Base-by-base conservation (phyloP, 2,797 vertebrate species). In the Tokudaia tokunoshimensis region DNA sequence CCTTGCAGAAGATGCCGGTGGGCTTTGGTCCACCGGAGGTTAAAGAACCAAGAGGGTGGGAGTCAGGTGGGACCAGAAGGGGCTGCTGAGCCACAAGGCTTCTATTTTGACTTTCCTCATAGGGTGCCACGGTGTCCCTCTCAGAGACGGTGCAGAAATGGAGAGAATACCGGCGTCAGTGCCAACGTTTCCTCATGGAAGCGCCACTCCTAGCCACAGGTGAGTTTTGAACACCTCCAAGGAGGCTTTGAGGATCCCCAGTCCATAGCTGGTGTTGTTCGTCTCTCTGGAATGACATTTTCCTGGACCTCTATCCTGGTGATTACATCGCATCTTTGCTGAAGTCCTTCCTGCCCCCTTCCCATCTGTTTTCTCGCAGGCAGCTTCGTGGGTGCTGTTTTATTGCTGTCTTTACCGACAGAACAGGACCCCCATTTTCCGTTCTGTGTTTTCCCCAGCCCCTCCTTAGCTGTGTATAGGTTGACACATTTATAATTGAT, bases 151-250 rank as follows among this genome's bases (percentile, higher is more conserved):
- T 99, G 96, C 98, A 99, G 97, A 99, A 98, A 75, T 99, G 99
- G 99, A 98, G 98, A 80, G 98, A 99, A 24, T 99, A 99, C 84
- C 98, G 98, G 15, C 98, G 98, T 29, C 98, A 99, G 20, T 99
- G 99, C 85, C 97, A 98, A 87, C 98, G 96, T 37, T 98, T 98
- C 95, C 96, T 99, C 59, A 97, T 86, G 1, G 98, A 98, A 89
- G 88, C 98, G 6, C 98, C 99, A 0, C 96, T 97, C 10, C 98
- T 98, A 13, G 89, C 74, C 47, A 34, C 98, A 95, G 99, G 99
- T 99, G 97, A 98, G 98, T 75, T 57, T 55, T 19, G 50, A 0
- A 13, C 14, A 4, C 3, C 34, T 65, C 61, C 19, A 9, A 0
- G 50, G 19, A 29, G 81, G 74, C 34, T 15, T 2, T 2, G 14